Percentiles rank a stretch among this genome's conserved stretches.
Evolutionary conservation across 1,140 invertebrate genomes (phyloP).

Genomic region (Diorhabda elongata): DNA sequence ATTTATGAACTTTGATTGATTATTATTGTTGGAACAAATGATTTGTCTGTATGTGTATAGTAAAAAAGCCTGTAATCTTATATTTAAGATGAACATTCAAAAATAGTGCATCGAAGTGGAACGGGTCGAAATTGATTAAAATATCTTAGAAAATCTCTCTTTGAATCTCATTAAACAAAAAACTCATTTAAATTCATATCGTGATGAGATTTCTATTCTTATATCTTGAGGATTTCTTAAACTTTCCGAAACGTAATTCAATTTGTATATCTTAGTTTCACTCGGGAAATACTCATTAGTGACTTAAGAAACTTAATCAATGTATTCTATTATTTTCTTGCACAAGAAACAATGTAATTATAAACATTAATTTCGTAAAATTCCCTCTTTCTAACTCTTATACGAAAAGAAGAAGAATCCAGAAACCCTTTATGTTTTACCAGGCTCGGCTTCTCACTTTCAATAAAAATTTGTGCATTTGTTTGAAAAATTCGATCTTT

Average conservation of each 20-base stretch:
- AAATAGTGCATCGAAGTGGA: too few species aligned
- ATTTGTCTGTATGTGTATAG: too few species aligned
- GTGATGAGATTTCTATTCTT: constrained; percentile 2
- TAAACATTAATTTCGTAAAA: constrained; percentile 43
- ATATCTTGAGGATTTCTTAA: constrained; percentile 4
- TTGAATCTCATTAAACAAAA: background rate
- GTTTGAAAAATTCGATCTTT: too few species aligned
- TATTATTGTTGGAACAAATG: too few species aligned
- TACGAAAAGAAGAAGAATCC: background rate
- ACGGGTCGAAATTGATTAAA: background rate
- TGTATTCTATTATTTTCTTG: constrained; percentile 39
- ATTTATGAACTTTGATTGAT: too few species aligned
- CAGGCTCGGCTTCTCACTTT: background rate
- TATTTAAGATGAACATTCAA: too few species aligned
- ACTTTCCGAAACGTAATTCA: constrained; percentile 21
- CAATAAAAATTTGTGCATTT: too few species aligned
- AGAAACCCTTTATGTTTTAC: background rate
- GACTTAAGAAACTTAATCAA: constrained; percentile 41
- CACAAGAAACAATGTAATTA: constrained; percentile 41
- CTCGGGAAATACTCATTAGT: constrained; percentile 34
- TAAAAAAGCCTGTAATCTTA: too few species aligned
- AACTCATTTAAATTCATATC: constrained; percentile 3
- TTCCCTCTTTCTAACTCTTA: constrained; percentile 29
- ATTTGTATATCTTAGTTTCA: constrained; percentile 34
- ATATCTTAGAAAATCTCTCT: constrained; percentile 2